Conservation (phyloP, 2,113 vertebrate genomes). For the Nothocercus julius region DNA sequence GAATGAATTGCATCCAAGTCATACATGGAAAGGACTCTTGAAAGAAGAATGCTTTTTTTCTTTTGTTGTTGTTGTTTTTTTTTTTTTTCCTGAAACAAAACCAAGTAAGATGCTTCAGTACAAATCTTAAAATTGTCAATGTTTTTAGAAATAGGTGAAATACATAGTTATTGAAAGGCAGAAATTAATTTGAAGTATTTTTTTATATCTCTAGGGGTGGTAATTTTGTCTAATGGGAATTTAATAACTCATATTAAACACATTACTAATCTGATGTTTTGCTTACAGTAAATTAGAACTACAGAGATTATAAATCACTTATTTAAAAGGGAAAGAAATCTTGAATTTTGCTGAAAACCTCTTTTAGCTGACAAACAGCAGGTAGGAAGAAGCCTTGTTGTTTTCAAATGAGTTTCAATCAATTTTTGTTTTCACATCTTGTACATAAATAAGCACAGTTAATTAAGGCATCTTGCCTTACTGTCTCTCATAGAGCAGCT, state of each 20-base stretch:
- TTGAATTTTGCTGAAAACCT: constrained; percentile 48
- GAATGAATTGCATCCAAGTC: neutral
- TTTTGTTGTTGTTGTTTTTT: too few relatives aligned
- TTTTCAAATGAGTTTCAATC: constrained; percentile 66
- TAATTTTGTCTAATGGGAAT: constrained; percentile 82
- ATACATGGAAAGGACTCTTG: neutral
- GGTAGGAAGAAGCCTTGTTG: constrained; percentile 64
- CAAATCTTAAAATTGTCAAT: neutral
- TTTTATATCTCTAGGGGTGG: constrained; percentile 69
- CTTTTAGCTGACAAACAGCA: constrained; percentile 60
- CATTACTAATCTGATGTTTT: constrained; percentile 79
- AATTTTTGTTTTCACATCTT: constrained; percentile 56
- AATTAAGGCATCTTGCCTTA: constrained; percentile 48
- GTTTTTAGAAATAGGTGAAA: constrained; percentile 44
- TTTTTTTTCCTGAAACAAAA: neutral
- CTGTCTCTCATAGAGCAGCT: neutral
- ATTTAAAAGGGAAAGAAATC: constrained; percentile 57
- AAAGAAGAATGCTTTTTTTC: neutral
- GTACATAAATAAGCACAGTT: constrained; percentile 55
- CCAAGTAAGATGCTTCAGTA: neutral
- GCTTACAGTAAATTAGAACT: constrained; percentile 78
- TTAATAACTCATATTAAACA: constrained; percentile 85
- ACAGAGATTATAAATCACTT: constrained; percentile 76
- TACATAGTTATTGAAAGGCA: constrained; percentile 44
- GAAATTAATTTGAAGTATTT: constrained; percentile 74